Base-by-base conservation (phyloP, 2,888 invertebrate species). In the Ornithoptera priamus region DNA sequence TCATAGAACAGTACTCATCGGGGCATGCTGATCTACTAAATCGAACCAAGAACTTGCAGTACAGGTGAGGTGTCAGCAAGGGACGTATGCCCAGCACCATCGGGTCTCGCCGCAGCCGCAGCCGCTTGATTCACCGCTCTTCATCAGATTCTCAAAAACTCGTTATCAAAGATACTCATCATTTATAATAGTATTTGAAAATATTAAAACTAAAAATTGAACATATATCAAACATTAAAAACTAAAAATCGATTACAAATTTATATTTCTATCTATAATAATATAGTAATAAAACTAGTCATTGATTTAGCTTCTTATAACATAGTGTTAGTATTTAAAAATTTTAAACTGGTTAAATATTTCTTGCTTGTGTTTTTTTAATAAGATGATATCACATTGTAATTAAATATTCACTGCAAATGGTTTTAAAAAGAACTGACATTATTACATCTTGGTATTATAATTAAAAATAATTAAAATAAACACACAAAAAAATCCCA, bases 1-100 rank as follows among this genome's bases (percentile, higher is more conserved):
- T 97, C 88, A 97, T 97, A 90, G 97, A 97, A 91, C 97, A 97
- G 92, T 97, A 97, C 93, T 97, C 97, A 73, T 96, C 97, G 80
- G 95, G 95, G 84, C 97, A 97, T 90, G 96, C 97, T 76, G 97
- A 97, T 92, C 95, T 97, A 88, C 94, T 97, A 85, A 96, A 96
- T 86, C 93, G 97, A 90, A 96, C 97, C 87, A 97, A 97, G 94
- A 96, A 95, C 93, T 94, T 97, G 80, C 97, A 97, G 91, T 94
- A 94, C 94, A 96, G 97, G 95, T 95, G 94, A 94, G 94, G 87
- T 76, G 80, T 77, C 77, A 24, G 53, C 36, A 60, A 50, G 78
- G 64, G 68, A 64, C 63, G 46, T 63, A 63, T 46, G 18, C 59
- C 84, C 93, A 80, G 88, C 94, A 79, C 89, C 94, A 60, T 53